Conservation (phyloP, 2,113 vertebrate species). For the Tyrannus savana region DNA sequence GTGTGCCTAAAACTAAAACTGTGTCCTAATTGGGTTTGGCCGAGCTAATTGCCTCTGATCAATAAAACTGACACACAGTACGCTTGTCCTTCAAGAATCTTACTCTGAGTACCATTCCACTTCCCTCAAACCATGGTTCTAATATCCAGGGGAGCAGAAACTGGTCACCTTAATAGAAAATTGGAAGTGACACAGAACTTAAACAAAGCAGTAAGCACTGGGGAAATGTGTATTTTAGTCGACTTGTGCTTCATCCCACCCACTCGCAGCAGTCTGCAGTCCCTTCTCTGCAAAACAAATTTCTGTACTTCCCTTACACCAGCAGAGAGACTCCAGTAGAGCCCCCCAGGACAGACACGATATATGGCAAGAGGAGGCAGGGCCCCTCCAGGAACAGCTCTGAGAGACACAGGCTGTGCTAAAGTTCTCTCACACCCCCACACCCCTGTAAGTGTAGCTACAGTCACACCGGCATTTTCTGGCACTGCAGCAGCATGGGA, state of each 20-base stretch:
- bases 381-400: background rate
- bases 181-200: background rate
- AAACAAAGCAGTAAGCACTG: slow-evolving; percentile 3
- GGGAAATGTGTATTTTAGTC: background rate
- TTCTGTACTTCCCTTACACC: background rate
- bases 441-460: background rate
- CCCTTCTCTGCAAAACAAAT: background rate
- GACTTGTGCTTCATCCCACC: background rate
- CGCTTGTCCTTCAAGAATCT: background rate
- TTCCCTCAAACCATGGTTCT: background rate
- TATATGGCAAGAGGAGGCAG: background rate
- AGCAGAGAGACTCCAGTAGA: background rate
- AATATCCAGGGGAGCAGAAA: slow-evolving; percentile 3
- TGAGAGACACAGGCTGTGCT: background rate
- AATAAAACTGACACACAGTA: slow-evolving; percentile 30
- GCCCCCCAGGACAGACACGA: background rate
- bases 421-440: background rate
- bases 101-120: background rate
- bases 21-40: slow-evolving; percentile 41
- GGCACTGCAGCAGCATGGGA: background rate
- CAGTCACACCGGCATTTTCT: background rate
- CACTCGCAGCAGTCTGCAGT: background rate
- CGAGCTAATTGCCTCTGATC: slow-evolving; percentile 54
- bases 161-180: background rate
- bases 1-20: slow-evolving; percentile 46